Evolutionary conservation across 2,797 vertebrate species (phyloP), one percentile per base, ranked within the genome.

Genomic region (Rallus crepitans): DNA sequence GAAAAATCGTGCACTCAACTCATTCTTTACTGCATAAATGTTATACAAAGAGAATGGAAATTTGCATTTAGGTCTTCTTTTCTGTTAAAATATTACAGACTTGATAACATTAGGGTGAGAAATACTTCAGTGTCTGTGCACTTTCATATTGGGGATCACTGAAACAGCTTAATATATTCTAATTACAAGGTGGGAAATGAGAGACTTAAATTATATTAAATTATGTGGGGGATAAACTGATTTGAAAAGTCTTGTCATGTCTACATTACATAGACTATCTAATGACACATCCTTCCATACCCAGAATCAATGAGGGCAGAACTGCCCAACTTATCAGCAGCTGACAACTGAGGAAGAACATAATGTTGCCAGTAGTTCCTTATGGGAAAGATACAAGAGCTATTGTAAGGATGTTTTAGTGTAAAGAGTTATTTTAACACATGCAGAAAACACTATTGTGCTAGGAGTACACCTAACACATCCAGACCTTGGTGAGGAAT

Each of bases 1-100:
- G 96, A 98, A 98, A 98, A 98, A 97, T 95, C 63, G 7, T 92
- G 68, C 81, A 68, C 88, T 98, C 92, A 95, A 89, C 94, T 96
- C 93, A 95, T 97, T 97, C 92, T 95, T 97, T 97, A 96, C 89
- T 94, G 86, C 86, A 90, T 94, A 98, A 97, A 97, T 95, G 78
- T 97, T 98, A 95, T 82, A 96, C 84, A 95, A 95, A 96, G 93
- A 93, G 83, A 97, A 97, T 84, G 47, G 64, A 92, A 97, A 97
- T 97, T 96, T 98, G 90, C 94, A 96, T 91, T 96, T 93, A 90
- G 37, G 25, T 80, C 40, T 88, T 81, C 81, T 77, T 96, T 97
- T 87, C 78, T 86, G 75, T 90, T 97, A 96, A 98, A 97, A 95
- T 96, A 94, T 87, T 93, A 76, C 71, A 76, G 68, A 78, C 84